Evolutionary conservation across 2,888 invertebrate genomes (phyloP), one percentile per base, ranked within the genome.

Genomic region (Helleia helle): DNA sequence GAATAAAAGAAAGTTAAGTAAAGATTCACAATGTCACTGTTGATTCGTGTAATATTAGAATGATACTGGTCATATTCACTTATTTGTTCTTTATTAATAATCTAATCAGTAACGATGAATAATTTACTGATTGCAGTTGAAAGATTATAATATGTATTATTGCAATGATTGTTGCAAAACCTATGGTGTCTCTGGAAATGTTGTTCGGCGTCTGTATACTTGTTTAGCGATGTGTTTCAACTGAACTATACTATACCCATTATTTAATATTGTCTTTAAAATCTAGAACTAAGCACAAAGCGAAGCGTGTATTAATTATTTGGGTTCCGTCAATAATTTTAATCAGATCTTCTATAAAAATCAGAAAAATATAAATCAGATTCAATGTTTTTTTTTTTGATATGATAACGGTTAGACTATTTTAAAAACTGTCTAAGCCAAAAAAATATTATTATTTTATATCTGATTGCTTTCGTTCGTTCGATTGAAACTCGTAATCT

Each of bases 71-170:
- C 57, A 57, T 55, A 51, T 57, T 59, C 50, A 52, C 56, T 58
- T 54, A 59, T 58, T 58, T 59, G 55, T 56, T 52, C 56, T 56
- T 57, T 56, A 54, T 59, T 56, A 61, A 62, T 52, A 57, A 55
- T 57, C 55, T 74, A 75, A 79, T 79, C 77, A 52, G 46, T 42
- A 46, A 55, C 58, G 56, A 60, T 71, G 59, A 69, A 68, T 61
- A 66, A 62, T 58, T 59, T 58, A 59, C 58, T 52, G 53, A 58
- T 52, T 51, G 55, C 55, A 49, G 49, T 49, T 41, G 50, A 44
- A 40, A 47, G 46, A 53, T 51, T 43, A 22, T n/a, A n/a, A n/a
- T 18, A 26, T n/a, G n/a, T n/a, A n/a, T 27, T 56, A 54, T 49
- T 66, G 67, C 67, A 65, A 52, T 59, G 51, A 58, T 66, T 60